phyloP scores from a whole-genome alignment of 2,113 vertebrate genomes.

The Halcyon malimbica region DNA sequence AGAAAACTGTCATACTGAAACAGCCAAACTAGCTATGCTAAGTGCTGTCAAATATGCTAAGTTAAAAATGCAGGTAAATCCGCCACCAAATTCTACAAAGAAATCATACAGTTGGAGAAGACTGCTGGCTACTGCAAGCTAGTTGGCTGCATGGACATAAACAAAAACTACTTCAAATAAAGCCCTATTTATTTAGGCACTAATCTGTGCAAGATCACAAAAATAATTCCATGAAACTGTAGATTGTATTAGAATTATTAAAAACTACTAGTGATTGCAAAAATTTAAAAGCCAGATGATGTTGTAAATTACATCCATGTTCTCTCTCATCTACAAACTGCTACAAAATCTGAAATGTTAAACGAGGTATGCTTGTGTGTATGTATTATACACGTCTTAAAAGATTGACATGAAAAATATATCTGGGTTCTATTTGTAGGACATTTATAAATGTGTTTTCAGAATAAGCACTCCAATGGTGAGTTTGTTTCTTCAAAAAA shows the following conservation, averaged over 20 bases:
- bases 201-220: background rate
- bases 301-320: background rate
- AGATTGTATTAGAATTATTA: background rate
- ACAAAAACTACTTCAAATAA: background rate
- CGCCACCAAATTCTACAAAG: background rate
- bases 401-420: background rate
- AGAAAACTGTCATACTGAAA: background rate
- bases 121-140: background rate
- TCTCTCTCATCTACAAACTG: background rate
- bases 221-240: background rate
- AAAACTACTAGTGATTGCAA: background rate
- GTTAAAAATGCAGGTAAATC: background rate
- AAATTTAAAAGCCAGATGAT: background rate
- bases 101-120: background rate
- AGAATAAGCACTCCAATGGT: background rate
- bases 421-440: background rate
- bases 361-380: background rate
- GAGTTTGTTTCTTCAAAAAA: background rate
- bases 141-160: background rate
- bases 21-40: background rate
- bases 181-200: background rate
- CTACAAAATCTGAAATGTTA: background rate
- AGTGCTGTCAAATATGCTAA: background rate
- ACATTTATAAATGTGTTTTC: background rate
- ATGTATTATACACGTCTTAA: background rate